phyloP scores from a whole-genome alignment of 1,140 invertebrate species.

The Formica exsecta region DNA sequence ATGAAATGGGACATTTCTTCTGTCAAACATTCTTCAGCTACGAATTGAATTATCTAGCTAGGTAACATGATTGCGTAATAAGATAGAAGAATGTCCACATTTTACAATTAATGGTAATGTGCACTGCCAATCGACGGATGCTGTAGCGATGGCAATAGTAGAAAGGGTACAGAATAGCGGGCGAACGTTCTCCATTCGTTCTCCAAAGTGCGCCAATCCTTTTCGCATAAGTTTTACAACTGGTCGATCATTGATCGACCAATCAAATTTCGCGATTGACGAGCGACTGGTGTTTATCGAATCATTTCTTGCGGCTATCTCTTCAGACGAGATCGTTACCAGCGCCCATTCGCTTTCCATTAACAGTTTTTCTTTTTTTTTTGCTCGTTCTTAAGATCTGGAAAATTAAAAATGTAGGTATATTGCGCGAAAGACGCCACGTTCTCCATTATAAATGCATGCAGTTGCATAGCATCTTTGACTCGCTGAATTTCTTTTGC shows the following conservation, averaged over 20 bases:
- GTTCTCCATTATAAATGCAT: conserved; percentile 37
- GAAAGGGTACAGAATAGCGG: background rate
- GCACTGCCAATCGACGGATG: conserved; percentile 18
- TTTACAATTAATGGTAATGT: background rate
- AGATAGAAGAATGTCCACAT: conserved; percentile 19
- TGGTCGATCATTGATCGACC: conserved; percentile 54
- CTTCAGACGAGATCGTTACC: conserved; percentile 27
- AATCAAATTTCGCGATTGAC: conserved; percentile 75
- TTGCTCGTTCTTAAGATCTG: background rate
- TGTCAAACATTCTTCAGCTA: background rate
- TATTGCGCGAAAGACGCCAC: conserved; percentile 15
- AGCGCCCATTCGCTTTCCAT: conserved; percentile 42
- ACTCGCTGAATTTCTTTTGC: conserved; percentile 36
- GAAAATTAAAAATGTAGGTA: conserved; percentile 16
- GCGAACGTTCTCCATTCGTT: conserved; percentile 13
- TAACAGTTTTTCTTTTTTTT: conserved; percentile 30
- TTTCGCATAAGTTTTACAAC: conserved; percentile 64
- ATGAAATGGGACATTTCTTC: background rate
- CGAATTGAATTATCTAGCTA: conserved; percentile 13
- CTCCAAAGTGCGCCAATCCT: conserved; percentile 2
- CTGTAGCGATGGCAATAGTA: conserved; percentile 8
- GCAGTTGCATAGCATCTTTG: conserved; percentile 42
- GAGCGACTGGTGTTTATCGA: background rate
- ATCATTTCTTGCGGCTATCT: conserved; percentile 29
- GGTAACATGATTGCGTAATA: background rate